Conservation (phyloP, 2,888 invertebrate genomes). For the Empis livida region DNA sequence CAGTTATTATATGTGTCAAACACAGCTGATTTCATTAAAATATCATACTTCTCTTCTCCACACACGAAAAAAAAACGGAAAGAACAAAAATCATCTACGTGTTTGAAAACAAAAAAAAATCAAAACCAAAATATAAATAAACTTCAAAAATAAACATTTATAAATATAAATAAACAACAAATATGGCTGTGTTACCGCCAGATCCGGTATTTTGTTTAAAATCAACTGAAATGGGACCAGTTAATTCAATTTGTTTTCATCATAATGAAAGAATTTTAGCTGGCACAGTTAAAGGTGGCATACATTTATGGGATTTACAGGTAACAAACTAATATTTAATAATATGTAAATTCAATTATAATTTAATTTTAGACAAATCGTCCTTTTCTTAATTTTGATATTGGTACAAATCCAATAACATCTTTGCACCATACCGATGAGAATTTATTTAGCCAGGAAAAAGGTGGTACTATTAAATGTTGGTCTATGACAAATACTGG, state of each 20-base stretch:
- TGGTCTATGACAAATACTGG: slow-evolving; percentile 49
- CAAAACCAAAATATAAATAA: too few relatives aligned
- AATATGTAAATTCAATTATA: neutral
- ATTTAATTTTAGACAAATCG: slow-evolving; percentile 51
- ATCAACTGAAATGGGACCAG: slow-evolving; percentile 53
- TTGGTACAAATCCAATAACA: slow-evolving; percentile 44
- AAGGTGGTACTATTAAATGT: slow-evolving; percentile 54
- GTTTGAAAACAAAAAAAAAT: too few relatives aligned
- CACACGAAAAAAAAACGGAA: too few relatives aligned
- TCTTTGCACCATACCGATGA: slow-evolving; percentile 40
- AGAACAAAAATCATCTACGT: too few relatives aligned
- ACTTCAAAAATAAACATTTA: too few relatives aligned
- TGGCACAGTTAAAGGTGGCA: slow-evolving; percentile 58
- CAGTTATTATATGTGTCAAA: too few relatives aligned
- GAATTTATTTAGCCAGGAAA: slow-evolving; percentile 59
- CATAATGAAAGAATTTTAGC: slow-evolving; percentile 53
- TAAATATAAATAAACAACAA: too few relatives aligned
- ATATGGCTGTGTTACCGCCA: slow-evolving; percentile 1
- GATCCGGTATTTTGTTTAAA: slow-evolving; percentile 64
- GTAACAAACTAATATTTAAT: slow-evolving; percentile 33
- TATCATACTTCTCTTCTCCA: too few relatives aligned
- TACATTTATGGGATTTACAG: slow-evolving; percentile 69
- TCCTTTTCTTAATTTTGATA: slow-evolving; percentile 49
- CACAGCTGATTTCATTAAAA: too few relatives aligned
- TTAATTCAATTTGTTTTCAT: slow-evolving; percentile 60